Evolutionary conservation across 2,113 vertebrate genomes (phyloP).

Genomic region (Hiodon alosoides): DNA sequence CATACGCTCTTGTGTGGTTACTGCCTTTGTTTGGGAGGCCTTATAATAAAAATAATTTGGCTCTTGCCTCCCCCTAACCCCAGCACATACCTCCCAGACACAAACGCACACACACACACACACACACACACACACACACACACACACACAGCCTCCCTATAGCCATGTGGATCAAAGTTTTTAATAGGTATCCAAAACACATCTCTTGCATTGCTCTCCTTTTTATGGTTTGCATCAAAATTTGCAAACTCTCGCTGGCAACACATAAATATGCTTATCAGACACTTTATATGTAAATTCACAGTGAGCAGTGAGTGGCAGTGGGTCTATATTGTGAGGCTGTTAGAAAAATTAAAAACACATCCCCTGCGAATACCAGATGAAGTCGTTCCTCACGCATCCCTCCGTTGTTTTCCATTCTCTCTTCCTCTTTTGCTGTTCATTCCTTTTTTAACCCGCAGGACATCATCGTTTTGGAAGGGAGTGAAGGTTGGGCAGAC

Average conservation of each 20-base stretch:
- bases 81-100: too few relatives aligned
- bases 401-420: background rate
- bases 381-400: conserved; percentile 31
- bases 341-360: conserved; percentile 47
- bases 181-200: conserved; percentile 47
- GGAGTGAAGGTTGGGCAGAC: conserved; percentile 36
- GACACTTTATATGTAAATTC: conserved; percentile 66
- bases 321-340: conserved; percentile 45
- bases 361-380: conserved; percentile 37
- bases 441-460: conserved; percentile 16
- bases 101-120: too few relatives aligned
- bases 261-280: conserved; percentile 56
- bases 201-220: conserved; percentile 36
- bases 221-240: conserved; percentile 46
- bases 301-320: conserved; percentile 46
- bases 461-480: conserved; percentile 30
- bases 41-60: too few relatives aligned
- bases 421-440: background rate
- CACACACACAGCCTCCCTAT: background rate
- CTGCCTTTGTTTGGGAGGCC: background rate
- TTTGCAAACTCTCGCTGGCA: conserved; percentile 36
- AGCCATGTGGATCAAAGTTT: conserved; percentile 34
- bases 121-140: too few relatives aligned
- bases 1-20: background rate
- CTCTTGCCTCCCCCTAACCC: too few relatives aligned